Base-by-base conservation (phyloP, 2,888 invertebrate species). In the Synergus laeviventris region DNA sequence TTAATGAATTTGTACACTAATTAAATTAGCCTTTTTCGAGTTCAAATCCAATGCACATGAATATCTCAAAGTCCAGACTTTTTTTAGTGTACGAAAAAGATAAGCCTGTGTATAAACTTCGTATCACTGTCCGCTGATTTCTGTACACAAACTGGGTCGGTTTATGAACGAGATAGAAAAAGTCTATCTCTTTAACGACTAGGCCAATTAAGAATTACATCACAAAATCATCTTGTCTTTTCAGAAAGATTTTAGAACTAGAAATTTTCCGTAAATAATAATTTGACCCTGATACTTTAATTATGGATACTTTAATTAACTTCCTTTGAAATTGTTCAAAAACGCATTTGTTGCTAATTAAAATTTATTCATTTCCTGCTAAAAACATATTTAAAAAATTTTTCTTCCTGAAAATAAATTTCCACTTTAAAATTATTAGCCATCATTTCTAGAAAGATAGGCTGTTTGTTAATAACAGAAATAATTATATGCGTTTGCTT, bases 101-200 rank as follows among this genome's bases (percentile, higher is more conserved):
- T 75, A 75, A 75, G 64, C 49, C 62, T 45, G 62, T 62, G 21
- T 56, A 60, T 59, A 59, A 70, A 36, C 49, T 45, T 45, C 5
- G 24, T 70, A 70, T 66, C 42, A 66, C 36, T 70, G 49, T 49
- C 70, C 70, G 49, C 49, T 49, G 18, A 70, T 70, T 70, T 70
- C 49, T 49, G 49, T 70, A 70, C 70, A 70, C 70, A 70, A 70
- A 70, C 31, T 70, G 70, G 70, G 70, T 70, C 70, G 49, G 45
- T 45, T 70, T 49, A 70, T 70, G 31, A 70, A 70, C 70, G 49
- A 70, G 45, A 70, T 70, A 70, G 70, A 70, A 70, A 62, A 70
- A 70, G n/a, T 49, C 31, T 70, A 70, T 70, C 45, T 24, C 31
- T 54, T 70, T 49, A 66, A 70, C n/a, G n/a, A 70, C 45, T 12